These are phyloP conservation scores for Eupithecia exiguata DNA, from an alignment of 2,888 invertebrate species.

Conservation along the genomic window DNA sequence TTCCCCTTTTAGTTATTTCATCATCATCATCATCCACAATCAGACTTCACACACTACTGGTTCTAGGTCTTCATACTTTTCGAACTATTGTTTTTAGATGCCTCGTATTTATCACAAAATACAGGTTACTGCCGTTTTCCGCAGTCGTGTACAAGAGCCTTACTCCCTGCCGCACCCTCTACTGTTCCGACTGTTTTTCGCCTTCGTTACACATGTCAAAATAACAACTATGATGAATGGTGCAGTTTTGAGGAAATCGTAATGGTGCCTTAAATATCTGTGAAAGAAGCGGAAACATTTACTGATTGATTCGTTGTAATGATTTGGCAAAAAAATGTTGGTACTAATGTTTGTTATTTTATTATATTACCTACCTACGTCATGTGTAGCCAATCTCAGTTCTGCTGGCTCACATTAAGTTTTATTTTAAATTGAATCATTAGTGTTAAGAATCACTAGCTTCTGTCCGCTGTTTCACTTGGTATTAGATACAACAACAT, in stretches of 20 bases:
- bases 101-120: background rate
- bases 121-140: background rate
- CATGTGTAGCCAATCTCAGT: background rate
- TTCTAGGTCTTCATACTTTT: too few relatives aligned
- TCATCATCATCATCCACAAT: too few relatives aligned
- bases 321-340: slow-evolving; percentile 14
- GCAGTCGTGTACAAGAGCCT: slow-evolving; percentile 27
- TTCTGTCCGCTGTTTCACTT: too few relatives aligned
- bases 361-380: background rate
- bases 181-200: slow-evolving; percentile 78
- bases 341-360: background rate
- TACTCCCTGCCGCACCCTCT: slow-evolving; percentile 49
- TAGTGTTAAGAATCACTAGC: too few relatives aligned
- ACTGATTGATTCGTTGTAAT: slow-evolving; percentile 24
- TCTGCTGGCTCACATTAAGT: too few relatives aligned
- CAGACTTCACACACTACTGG: too few relatives aligned
- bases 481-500: too few relatives aligned
- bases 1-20: background rate
- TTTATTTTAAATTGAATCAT: too few relatives aligned
- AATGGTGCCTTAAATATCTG: slow-evolving; percentile 70
- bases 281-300: slow-evolving; percentile 4
- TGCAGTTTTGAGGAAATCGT: slow-evolving; percentile 67
- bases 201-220: slow-evolving; percentile 82
- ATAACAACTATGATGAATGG: slow-evolving; percentile 72
- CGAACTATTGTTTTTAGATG: too few relatives aligned